A percentile compares a stretch with the other conserved stretches of the same genome.
phyloP scores from a whole-genome alignment of 2,888 invertebrate genomes.

The Strigamia transsilvanica region DNA sequence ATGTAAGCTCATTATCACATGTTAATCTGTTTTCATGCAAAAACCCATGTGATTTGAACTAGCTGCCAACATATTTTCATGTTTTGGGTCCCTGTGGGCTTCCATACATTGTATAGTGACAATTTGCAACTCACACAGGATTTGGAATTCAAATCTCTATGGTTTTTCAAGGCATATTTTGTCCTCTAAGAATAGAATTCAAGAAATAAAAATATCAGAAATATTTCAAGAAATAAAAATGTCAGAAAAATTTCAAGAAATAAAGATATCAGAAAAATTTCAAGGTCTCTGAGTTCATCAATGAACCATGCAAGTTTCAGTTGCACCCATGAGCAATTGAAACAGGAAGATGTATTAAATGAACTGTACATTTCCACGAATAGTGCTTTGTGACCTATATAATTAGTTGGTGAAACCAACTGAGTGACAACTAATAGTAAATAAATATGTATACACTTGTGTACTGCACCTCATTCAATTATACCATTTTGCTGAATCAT shows the following conservation, averaged over 20 bases:
- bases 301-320: not conserved
- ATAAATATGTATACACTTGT: not conserved
- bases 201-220: slow-evolving; percentile 27
- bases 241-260: not conserved
- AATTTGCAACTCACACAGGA: no score
- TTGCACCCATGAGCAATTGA: not conserved
- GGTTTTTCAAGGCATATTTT: no score
- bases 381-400: not conserved
- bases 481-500: not conserved
- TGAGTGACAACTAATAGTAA: slow-evolving; percentile 2
- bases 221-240: not conserved
- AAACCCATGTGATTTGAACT: not conserved
- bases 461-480: not conserved
- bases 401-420: not conserved
- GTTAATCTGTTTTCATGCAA: not conserved
- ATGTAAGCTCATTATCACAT: not conserved
- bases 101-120: no score
- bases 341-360: not conserved
- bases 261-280: not conserved
- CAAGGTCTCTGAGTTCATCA: not conserved
- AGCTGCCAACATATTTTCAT: not conserved
- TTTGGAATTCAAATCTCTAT: not conserved
- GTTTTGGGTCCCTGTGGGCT: no score
- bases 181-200: not conserved
- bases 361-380: not conserved